Conservation (phyloP, 2,797 vertebrate species). For the Hafferia zeledoni region DNA sequence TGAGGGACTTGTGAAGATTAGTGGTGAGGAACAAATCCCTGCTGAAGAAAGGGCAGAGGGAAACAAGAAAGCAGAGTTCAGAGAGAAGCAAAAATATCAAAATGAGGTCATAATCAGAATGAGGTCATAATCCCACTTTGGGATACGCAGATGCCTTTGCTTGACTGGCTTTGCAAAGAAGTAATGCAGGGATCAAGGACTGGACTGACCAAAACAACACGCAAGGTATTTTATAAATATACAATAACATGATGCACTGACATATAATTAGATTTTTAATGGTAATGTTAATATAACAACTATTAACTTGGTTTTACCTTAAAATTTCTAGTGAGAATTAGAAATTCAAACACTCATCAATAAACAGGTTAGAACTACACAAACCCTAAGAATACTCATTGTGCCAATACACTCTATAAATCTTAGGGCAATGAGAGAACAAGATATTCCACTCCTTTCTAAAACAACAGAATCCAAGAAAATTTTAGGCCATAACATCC, state of each 20-base stretch:
- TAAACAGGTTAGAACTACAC: background rate
- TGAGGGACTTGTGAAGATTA: slow-evolving; percentile 3
- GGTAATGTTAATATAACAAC: background rate
- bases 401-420: background rate
- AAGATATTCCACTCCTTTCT: background rate
- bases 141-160: slow-evolving; percentile 13
- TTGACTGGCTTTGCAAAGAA: background rate
- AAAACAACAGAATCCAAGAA: background rate
- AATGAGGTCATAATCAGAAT: slow-evolving; percentile 23
- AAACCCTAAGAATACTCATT: background rate
- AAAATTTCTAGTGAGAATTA: background rate
- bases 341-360: background rate
- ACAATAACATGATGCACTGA: background rate
- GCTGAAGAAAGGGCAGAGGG: slow-evolving; percentile 17
- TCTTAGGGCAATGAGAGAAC: background rate
- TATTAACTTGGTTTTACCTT: background rate
- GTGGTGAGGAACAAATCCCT: background rate
- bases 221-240: background rate
- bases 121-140: slow-evolving; percentile 47
- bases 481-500: background rate
- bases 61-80: background rate
- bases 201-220: background rate
- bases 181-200: background rate
- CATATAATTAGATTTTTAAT: background rate
- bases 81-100: slow-evolving; percentile 21